Conservation (phyloP, 2,888 invertebrate species). For the Eupelmus urozonus region DNA sequence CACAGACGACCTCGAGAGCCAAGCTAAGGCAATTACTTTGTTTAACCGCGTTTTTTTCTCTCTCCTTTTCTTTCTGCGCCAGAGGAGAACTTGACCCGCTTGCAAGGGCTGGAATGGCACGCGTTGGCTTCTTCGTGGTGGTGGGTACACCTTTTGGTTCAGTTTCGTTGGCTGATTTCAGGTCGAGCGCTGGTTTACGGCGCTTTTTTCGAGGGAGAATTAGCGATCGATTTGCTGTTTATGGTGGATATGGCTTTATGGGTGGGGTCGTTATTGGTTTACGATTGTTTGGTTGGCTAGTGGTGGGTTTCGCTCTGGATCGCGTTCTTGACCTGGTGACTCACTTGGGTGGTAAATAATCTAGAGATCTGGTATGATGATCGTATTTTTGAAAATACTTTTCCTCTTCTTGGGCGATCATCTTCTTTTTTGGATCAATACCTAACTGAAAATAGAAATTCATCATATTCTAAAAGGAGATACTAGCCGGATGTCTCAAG, state of each 20-base stretch:
- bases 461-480: too few relatives aligned
- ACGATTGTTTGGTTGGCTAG: too few relatives aligned
- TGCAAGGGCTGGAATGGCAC: background rate
- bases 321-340: too few relatives aligned
- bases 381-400: background rate
- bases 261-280: background rate
- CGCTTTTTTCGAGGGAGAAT: background rate
- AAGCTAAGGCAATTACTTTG: slow-evolving; percentile 38
- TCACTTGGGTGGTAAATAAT: background rate
- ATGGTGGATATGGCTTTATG: background rate
- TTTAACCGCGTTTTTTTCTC: slow-evolving; percentile 10
- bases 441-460: too few relatives aligned
- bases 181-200: background rate
- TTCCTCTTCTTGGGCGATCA: background rate
- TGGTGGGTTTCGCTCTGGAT: too few relatives aligned
- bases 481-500: too few relatives aligned
- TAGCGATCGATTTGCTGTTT: background rate
- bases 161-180: slow-evolving; percentile 20
- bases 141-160: too few relatives aligned
- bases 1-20: slow-evolving; percentile 24
- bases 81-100: slow-evolving; percentile 52
- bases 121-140: background rate
- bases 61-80: background rate
- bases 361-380: background rate
- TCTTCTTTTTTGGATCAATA: background rate